phyloP scores from a whole-genome alignment of 2,113 vertebrate species.

The Bubo blakistoni region DNA sequence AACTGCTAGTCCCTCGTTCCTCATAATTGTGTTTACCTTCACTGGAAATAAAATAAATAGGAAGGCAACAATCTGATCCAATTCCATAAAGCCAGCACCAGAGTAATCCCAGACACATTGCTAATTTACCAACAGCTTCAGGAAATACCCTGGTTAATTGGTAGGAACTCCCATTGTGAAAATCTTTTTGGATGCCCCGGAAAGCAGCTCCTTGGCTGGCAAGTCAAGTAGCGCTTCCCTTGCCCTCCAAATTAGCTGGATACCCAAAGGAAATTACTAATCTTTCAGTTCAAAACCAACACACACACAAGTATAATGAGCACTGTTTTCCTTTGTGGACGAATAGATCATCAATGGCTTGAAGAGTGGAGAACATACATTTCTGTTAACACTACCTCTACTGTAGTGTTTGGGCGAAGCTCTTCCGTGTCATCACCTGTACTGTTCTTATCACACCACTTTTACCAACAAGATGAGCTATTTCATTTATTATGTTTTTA shows the following conservation, averaged over 20 bases:
- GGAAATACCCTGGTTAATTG: slow-evolving; percentile 10
- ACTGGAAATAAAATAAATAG: slow-evolving; percentile 13
- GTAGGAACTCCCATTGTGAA: background rate
- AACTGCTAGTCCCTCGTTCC: background rate
- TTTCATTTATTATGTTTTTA: background rate
- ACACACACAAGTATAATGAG: background rate
- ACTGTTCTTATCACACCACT: background rate
- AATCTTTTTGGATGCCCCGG: background rate
- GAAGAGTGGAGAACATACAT: background rate
- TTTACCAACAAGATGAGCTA: background rate
- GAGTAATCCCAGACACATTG: background rate
- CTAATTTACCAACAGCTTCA: background rate
- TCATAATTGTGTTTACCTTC: background rate
- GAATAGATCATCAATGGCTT: background rate
- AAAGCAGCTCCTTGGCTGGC: slow-evolving; percentile 5
- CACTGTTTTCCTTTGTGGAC: background rate
- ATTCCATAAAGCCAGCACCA: background rate
- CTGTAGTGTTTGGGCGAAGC: background rate
- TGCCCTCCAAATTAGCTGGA: slow-evolving; percentile 1
- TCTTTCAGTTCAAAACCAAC: slow-evolving; percentile 9
- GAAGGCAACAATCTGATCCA: background rate
- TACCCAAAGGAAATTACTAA: slow-evolving; percentile 24
- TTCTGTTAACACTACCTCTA: background rate
- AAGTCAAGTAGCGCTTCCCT: background rate
- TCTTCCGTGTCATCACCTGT: background rate